Evolutionary conservation across 2,888 invertebrate genomes (phyloP), one percentile per base, ranked within the genome.

Genomic region (Lepas anatifera): DNA sequence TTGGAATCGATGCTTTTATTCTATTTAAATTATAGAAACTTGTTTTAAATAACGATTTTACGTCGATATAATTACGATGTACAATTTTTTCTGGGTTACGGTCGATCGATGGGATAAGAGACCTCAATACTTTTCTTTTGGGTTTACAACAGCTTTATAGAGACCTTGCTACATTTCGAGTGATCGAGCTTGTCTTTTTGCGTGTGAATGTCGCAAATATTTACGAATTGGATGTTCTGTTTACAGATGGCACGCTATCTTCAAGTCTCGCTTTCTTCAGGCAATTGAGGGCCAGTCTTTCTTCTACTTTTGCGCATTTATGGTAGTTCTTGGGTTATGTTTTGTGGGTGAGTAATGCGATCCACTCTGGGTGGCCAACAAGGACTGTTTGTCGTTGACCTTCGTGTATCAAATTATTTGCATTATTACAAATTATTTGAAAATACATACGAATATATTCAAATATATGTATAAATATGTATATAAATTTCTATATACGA

Each of bases 271-370:
- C 75, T 88, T 95, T 77, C 81, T 94, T 68, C 87, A 88, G 77
- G 87, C 88, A 77, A 78, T 95, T 73, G 87, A 88, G 74, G 85
- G 85, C 50, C 90, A 90, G 78, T 87, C 93, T 2, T 87, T 88
- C 71, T 84, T 89, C 71, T 94, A 95, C 81, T 94, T 94, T 77
- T 82, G 89, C 76, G 85, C 95, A 25, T 84, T 96, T 71, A 85
- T 98, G 72, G 90, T 89, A 18, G 87, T 97, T 73, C 83, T 99
- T 68, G 86, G 94, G 32, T 81, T 99, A 73, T 91, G 97, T 77
- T 86, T 98, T 71, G 81, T 96, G 46, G 85, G 84, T 84, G 76
- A 78, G 79, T 58, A 4, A 16, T 32, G 58, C 7, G n/a, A n/a
- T n/a, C n/a, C n/a, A 22, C n/a, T 6, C 13, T 32, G n/a, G 37